Evolutionary conservation across 2,113 vertebrate species (phyloP).

Genomic region (Oplegnathus fasciatus): DNA sequence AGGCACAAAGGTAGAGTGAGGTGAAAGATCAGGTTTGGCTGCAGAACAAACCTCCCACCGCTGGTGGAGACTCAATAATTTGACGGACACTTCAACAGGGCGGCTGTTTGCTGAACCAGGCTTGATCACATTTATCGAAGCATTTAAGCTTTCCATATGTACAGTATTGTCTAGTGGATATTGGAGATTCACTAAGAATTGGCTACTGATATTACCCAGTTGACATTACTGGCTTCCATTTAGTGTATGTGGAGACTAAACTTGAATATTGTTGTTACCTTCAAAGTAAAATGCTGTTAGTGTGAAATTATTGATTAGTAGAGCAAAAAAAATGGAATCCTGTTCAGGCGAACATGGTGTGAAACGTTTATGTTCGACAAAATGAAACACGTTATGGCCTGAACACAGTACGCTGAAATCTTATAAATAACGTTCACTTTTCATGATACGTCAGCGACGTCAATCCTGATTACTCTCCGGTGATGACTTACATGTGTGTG

Average conservation of each 20-base stretch:
- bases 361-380: slow-evolving; percentile 18
- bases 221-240: not conserved
- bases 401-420: slow-evolving; percentile 8
- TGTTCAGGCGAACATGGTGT: not conserved
- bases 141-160: not conserved
- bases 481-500: slow-evolving; percentile 53
- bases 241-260: not conserved
- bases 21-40: not conserved
- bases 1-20: not conserved
- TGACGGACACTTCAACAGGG: not conserved
- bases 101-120: not conserved
- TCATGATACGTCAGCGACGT: not conserved
- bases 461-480: slow-evolving; percentile 30
- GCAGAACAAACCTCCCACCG: not conserved
- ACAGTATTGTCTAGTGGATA: not conserved
- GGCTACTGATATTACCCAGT: not conserved
- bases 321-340: not conserved
- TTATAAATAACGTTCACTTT: slow-evolving; percentile 40
- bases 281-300: not conserved
- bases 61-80: not conserved
- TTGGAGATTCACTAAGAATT: not conserved
- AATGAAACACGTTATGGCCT: not conserved
- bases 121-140: not conserved
- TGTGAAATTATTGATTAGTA: not conserved
- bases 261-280: not conserved